Evolutionary conservation across 2,888 invertebrate species (phyloP).

Genomic region (Callimorpha dominula): DNA sequence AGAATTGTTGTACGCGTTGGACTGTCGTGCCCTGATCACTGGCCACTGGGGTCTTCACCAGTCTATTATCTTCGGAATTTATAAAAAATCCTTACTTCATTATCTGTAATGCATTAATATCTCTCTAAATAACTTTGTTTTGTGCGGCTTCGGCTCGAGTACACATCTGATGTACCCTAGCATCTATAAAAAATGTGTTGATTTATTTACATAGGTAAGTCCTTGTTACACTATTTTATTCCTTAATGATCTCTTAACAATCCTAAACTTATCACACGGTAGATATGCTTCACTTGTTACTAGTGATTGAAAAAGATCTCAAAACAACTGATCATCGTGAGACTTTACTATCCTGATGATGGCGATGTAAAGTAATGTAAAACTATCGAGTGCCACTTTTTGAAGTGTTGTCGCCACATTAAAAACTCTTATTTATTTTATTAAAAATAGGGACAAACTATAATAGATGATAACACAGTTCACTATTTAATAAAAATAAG

Average conservation of each 20-base stretch:
- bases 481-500: too few species aligned
- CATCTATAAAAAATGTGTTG: not conserved
- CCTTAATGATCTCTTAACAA: conserved; percentile 28
- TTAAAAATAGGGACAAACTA: too few species aligned
- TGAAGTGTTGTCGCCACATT: too few species aligned
- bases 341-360: conserved; percentile 56
- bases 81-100: not conserved
- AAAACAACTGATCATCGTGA: conserved; percentile 69
- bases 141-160: not conserved
- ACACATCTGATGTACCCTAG: not conserved
- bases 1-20: conserved; percentile 84
- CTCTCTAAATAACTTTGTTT: not conserved
- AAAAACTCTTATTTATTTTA: too few species aligned
- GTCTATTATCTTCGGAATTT: conserved; percentile 14
- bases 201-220: not conserved
- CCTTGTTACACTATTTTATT: not conserved
- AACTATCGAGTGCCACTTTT: too few species aligned
- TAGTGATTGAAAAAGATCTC: conserved; percentile 72
- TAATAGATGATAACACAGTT: too few species aligned
- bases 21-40: conserved; percentile 62
- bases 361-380: too few species aligned
- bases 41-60: conserved; percentile 45
- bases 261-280: conserved; percentile 58
- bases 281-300: conserved; percentile 71
- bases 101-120: not conserved